phyloP scores from a whole-genome alignment of 2,888 invertebrate species.

The Phaedon cochleariae region DNA sequence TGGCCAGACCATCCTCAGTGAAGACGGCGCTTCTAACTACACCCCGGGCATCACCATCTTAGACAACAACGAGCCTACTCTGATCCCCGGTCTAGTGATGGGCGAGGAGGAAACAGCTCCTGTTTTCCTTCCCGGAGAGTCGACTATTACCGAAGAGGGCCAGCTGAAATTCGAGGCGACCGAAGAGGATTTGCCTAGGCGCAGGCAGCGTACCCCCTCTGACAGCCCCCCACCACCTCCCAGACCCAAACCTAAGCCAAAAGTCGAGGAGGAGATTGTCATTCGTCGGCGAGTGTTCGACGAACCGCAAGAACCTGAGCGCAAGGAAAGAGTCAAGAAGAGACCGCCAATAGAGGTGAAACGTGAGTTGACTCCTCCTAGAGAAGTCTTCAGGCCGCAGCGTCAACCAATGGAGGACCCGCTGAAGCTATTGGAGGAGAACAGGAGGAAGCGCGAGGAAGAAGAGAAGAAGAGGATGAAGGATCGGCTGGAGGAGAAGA shows the following conservation, averaged over 20 bases:
- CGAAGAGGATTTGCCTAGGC: conserved; percentile 52
- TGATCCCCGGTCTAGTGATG: conserved; percentile 82
- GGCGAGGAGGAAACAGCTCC: conserved; percentile 60
- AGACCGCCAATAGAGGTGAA: conserved; percentile 42
- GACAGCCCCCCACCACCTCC: conserved; percentile 44
- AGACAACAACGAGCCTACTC: conserved; percentile 78
- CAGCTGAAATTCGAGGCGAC: conserved; percentile 57
- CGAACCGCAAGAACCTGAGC: conserved; percentile 51
- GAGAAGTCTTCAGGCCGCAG: conserved; percentile 45
- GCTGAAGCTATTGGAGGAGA: conserved; percentile 50
- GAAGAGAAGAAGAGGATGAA: conserved; percentile 57
- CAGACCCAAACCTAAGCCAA: conserved; percentile 48
- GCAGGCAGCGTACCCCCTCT: conserved; percentile 43
- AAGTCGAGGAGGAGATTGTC: conserved; percentile 52
- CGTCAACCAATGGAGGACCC: conserved; percentile 54
- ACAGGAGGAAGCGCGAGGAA: conserved; percentile 53
- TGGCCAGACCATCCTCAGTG: conserved; percentile 77
- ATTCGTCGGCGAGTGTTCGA: conserved; percentile 54
- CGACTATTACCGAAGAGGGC: conserved; percentile 57
- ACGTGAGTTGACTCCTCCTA: conserved; percentile 44
- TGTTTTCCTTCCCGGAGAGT: conserved; percentile 58
- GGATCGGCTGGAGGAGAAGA: conserved; percentile 54
- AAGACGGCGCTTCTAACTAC: conserved; percentile 76
- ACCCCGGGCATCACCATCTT: conserved; percentile 82
- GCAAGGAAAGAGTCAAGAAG: conserved; percentile 55